Conservation (phyloP, 1,140 invertebrate genomes). For the Cotesia glomerata region DNA sequence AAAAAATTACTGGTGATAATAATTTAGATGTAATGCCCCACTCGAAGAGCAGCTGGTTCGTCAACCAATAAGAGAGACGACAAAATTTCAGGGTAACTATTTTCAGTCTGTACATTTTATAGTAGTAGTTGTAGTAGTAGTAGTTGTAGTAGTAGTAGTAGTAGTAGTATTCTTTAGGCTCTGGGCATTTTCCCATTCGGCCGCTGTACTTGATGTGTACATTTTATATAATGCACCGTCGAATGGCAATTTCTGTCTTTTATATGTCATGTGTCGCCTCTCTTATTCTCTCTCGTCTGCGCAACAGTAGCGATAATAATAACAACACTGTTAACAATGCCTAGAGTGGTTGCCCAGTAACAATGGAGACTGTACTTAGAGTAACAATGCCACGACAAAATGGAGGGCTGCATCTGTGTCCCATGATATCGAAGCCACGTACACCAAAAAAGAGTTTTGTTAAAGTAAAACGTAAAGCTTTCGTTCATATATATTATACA, state of each 20-base stretch:
- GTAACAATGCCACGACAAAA: conserved; percentile 61
- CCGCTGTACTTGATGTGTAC: too few species aligned
- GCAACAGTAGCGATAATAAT: conserved; percentile 61
- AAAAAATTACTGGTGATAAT: conserved; percentile 34
- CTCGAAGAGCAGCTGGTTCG: conserved; percentile 46
- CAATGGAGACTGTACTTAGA: conserved; percentile 58
- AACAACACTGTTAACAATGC: conserved; percentile 57
- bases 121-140: too few species aligned
- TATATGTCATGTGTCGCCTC: neutral
- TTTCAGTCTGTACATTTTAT: conserved; percentile 22
- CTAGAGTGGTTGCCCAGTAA: conserved; percentile 50
- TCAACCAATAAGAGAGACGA: conserved; percentile 25
- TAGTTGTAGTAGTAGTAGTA: too few species aligned
- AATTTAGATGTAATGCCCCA: conserved; percentile 39
- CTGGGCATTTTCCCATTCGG: too few species aligned
- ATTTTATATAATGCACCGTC: conserved; percentile 14
- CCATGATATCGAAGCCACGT: conserved; percentile 32
- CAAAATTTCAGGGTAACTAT: conserved; percentile 9
- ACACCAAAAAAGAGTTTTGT: neutral
- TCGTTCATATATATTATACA: neutral
- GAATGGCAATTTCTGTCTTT: conserved; percentile 1
- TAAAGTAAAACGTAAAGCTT: neutral
- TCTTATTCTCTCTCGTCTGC: conserved; percentile 23
- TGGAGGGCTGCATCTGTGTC: conserved; percentile 60
- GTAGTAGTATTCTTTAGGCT: too few species aligned